A percentile compares a stretch with the other conserved stretches of the same genome.
These are phyloP conservation scores for Parotocinclus haroldoi DNA, from an alignment of 2,797 vertebrate species.

Conservation along the genomic window DNA sequence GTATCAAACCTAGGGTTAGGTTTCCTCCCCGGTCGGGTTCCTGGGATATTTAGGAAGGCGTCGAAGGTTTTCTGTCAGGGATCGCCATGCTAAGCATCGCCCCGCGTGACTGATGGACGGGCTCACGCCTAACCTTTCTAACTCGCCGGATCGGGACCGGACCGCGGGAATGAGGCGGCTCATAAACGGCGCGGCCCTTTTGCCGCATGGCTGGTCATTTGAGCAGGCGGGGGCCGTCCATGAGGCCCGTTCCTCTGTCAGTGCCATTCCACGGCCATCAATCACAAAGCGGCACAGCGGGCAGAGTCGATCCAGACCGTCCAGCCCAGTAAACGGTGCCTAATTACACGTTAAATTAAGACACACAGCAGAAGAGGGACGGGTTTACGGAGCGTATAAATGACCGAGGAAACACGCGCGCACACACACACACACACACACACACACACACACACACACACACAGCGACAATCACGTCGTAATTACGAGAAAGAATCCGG, in stretches of 20 bases:
- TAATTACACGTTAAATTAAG: not conserved
- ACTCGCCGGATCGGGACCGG: too few relatives aligned
- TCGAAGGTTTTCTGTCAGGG: not conserved
- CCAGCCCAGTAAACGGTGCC: conserved; percentile 3
- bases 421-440: too few relatives aligned
- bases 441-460: conserved; percentile 1
- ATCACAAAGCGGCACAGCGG: conserved; percentile 57
- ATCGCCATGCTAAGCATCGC: too few relatives aligned
- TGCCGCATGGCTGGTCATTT: conserved; percentile 57
- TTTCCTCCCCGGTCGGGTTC: conserved; percentile 66
- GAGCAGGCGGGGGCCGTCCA: conserved; percentile 60
- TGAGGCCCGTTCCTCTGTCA: conserved; percentile 59
- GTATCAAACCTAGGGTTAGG: conserved; percentile 71
- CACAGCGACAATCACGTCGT: too few relatives aligned
- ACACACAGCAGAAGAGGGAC: not conserved
- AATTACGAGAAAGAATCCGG: too few relatives aligned
- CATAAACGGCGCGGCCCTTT: conserved; percentile 17
- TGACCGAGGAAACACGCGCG: too few relatives aligned
- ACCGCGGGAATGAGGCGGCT: too few relatives aligned
- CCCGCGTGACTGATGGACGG: too few relatives aligned
- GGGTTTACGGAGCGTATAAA: not conserved
- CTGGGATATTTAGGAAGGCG: conserved; percentile 58
- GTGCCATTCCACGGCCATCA: conserved; percentile 65
- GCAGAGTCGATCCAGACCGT: conserved; percentile 55
- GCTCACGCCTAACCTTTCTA: too few relatives aligned